phyloP scores from a whole-genome alignment of 2,888 invertebrate genomes.

The Piscicola geometra region DNA sequence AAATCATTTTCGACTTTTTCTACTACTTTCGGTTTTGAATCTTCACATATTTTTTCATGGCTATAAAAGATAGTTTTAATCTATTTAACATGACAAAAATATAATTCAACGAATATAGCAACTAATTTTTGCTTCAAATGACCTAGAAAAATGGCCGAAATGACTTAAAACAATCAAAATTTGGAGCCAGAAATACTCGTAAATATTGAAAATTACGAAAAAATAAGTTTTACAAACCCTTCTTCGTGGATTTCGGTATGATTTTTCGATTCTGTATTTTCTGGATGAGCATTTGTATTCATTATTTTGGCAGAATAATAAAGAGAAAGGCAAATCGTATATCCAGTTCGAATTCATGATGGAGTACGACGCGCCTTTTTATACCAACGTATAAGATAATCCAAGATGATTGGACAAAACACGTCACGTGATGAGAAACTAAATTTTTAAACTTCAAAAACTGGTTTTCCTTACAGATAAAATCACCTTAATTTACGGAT shows the following conservation, averaged over 20 bases:
- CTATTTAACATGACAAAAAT: background rate
- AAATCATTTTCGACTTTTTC: no score
- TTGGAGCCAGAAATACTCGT: background rate
- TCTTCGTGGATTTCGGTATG: conserved; percentile 11
- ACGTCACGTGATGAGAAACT: conserved; percentile 49
- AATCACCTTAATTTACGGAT: background rate
- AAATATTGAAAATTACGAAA: conserved; percentile 3
- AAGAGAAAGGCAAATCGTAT: conserved; percentile 44
- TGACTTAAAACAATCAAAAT: no score
- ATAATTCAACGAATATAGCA: background rate
- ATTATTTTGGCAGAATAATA: conserved; percentile 54
- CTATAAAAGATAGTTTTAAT: background rate
- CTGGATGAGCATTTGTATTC: conserved; percentile 59
- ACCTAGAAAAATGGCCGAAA: background rate
- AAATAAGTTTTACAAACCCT: conserved; percentile 27
- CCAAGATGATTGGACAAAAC: conserved; percentile 50
- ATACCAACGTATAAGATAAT: conserved; percentile 48
- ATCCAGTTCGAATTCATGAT: conserved; percentile 44
- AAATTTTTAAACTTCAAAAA: background rate
- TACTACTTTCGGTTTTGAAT: no score
- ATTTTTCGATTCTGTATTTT: background rate
- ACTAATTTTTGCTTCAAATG: background rate
- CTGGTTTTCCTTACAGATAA: background rate
- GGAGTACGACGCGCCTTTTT: conserved; percentile 44
- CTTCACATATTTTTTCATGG: no score